Evolutionary conservation across 2,888 invertebrate species (phyloP).

Genomic region (Scaptomyza tumidula): DNA sequence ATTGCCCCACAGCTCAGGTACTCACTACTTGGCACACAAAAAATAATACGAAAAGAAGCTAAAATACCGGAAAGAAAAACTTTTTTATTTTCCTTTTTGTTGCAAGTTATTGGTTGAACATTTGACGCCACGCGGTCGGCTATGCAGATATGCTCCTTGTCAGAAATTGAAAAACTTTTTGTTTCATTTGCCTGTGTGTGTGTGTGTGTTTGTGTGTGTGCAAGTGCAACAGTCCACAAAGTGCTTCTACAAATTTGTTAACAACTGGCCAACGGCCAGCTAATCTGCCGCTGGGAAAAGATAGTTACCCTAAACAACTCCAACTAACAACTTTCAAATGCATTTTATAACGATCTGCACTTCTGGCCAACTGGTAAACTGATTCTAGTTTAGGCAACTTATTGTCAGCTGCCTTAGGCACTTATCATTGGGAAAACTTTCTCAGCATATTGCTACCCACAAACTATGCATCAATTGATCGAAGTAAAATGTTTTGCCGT

Average conservation of each 20-base stretch:
- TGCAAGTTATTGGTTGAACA: conserved; percentile 71
- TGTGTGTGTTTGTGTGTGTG: background rate
- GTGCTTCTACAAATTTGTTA: conserved; percentile 16
- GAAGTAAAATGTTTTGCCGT: no score
- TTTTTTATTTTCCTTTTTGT: conserved; percentile 43
- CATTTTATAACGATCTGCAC: conserved; percentile 13
- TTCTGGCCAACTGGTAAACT: background rate
- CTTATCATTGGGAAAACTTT: background rate
- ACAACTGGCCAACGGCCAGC: conserved; percentile 21
- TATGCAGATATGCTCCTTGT: conserved; percentile 33
- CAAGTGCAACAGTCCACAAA: conserved; percentile 23
- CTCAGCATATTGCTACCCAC: background rate
- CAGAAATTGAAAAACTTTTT: conserved; percentile 62
- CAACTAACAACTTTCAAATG: conserved; percentile 26
- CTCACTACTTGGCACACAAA: background rate
- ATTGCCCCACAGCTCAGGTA: conserved; percentile 29
- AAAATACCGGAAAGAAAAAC: background rate
- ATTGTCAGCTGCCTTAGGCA: conserved; percentile 6
- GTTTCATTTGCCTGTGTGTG: conserved; percentile 37
- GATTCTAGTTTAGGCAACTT: background rate
- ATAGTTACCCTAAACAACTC: conserved; percentile 14
- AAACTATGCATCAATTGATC: conserved; percentile 5
- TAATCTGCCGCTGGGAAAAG: background rate
- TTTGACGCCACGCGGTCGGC: conserved; percentile 59
- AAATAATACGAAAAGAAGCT: background rate